Evolutionary conservation across 64 coral and sea anemone genomes (phyloP).

Genomic region (Orbicella faveolata): DNA sequence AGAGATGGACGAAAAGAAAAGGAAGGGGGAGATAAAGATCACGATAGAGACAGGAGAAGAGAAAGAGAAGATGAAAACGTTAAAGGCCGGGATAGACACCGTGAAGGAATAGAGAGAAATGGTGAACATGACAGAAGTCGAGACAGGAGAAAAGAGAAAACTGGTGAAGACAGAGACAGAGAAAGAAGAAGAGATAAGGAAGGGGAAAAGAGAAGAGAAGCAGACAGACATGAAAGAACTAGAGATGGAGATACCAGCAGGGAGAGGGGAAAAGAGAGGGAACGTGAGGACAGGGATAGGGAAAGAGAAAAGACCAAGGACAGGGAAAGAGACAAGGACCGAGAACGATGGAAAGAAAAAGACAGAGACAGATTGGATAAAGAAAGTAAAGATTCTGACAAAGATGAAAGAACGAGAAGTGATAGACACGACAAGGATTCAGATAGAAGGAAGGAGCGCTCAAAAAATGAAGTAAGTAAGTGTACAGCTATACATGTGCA

Average conservation of each 20-base stretch:
- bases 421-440: slow-evolving; percentile 25
- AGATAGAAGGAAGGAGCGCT: background rate
- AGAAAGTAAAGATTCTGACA: slow-evolving; percentile 15
- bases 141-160: slow-evolving; percentile 17
- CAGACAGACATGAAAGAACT: background rate
- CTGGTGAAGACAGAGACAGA: slow-evolving; percentile 24
- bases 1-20: background rate
- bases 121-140: slow-evolving; percentile 17
- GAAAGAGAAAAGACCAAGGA: slow-evolving; percentile 13
- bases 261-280: slow-evolving; percentile 14
- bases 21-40: background rate
- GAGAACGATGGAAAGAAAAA: slow-evolving; percentile 10
- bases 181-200: slow-evolving; percentile 52
- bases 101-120: background rate
- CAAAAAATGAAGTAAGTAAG: slow-evolving; percentile 4
- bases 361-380: slow-evolving; percentile 20
- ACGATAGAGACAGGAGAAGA: background rate
- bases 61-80: background rate
- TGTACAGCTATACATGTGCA: background rate
- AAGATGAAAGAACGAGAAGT: slow-evolving; percentile 39
- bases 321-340: slow-evolving; percentile 19
- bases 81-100: background rate
- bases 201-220: slow-evolving; percentile 1
- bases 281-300: background rate
- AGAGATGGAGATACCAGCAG: slow-evolving; percentile 31